Base-by-base conservation (phyloP, 2,888 invertebrate genomes). In the Agrochola lychnidis region DNA sequence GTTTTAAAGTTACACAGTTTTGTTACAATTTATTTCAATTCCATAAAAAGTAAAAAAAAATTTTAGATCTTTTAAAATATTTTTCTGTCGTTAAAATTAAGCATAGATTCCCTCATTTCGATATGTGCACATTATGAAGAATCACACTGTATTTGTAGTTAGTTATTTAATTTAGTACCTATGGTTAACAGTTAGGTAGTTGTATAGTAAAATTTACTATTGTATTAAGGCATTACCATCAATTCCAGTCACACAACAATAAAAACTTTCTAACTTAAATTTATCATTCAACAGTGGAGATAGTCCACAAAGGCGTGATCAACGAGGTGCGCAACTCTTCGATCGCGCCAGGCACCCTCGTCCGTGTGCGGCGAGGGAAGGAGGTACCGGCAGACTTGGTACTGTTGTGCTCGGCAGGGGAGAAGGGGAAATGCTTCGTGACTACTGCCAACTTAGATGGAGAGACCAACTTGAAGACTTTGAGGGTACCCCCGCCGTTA, bases 361-460 rank as follows among this genome's bases (percentile, higher is more conserved):
- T 99, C 0, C 95, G 97, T 61, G 97, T 99, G 22, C 95, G 97
- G 59, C 95, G 97, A 0, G 98, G 98, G 64, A 97, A 98, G 78
- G 98, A 98, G 89, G 98, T 99, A 16, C 99, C 99, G 0, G 98
- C 98, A 79, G 99, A 99, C 94, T 90, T 99, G 83, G 97, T 98
- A 12, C 92, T 99, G 81, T 93, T 99, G 1, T 97, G 98, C 42
- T 97, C 98, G 0, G 97, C 97, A 2, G 98, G 98, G 79, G 95
- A 96, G 3, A 97, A 97, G 77, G 98, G 98, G 0, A 97, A 97
- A 87, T 98, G 98, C 90, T 98, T 97, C 92, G 97, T 99, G 66
- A 98, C 98, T 51, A 99, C 99, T 0, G 98, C 98, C n/a, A 99
- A 99, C 94, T 96, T 99, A 66, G 99, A 99, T 89, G 99, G 99